A percentile compares a stretch with the other conserved stretches of the same genome.
Evolutionary conservation across 2,113 vertebrate species (phyloP).

Genomic region (Balaeniceps rex): DNA sequence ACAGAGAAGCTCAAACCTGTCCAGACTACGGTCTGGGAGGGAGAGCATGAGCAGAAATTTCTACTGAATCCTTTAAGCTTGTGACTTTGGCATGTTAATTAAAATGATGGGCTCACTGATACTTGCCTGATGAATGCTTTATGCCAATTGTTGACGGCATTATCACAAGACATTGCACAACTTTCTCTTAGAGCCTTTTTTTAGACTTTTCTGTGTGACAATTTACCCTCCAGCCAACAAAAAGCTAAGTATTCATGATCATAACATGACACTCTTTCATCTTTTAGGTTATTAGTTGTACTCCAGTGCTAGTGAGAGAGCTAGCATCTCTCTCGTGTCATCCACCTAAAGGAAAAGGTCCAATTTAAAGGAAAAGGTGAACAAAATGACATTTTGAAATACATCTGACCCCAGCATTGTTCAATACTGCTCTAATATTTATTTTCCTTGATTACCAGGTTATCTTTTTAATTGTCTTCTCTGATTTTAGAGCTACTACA

Average conservation of each 20-base stretch:
- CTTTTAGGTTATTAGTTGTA: background rate
- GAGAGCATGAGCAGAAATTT: background rate
- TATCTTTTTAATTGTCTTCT: background rate
- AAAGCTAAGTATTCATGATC: background rate
- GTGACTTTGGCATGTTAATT: background rate
- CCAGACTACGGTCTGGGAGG: background rate
- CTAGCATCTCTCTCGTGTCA: background rate
- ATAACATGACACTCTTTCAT: background rate
- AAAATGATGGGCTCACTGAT: background rate
- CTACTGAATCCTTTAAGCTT: background rate
- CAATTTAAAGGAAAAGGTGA: background rate
- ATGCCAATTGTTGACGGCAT: background rate
- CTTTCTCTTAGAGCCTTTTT: background rate
- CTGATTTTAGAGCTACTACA: background rate
- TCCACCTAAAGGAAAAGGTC: background rate
- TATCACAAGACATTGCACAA: background rate
- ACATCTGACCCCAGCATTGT: background rate
- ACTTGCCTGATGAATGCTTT: background rate
- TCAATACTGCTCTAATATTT: background rate
- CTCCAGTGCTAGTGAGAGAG: background rate
- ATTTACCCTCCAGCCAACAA: background rate
- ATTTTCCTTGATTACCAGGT: background rate
- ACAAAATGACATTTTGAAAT: background rate
- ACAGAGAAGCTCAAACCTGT: background rate
- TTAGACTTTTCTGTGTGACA: background rate